These are phyloP conservation scores for Panonychus citri DNA, from an alignment of 1,140 invertebrate species.

Conservation along the genomic window DNA sequence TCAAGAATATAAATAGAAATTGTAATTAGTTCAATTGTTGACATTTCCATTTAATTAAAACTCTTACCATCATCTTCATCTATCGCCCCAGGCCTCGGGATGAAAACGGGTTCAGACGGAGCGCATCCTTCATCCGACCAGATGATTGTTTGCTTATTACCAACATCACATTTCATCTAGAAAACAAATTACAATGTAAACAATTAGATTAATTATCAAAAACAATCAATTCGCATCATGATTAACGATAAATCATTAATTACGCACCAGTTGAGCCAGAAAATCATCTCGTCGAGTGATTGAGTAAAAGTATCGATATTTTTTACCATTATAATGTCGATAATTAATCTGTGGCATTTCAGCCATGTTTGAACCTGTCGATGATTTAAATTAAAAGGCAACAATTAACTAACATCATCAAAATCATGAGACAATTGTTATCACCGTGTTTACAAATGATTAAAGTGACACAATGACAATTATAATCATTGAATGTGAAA, in stretches of 20 bases:
- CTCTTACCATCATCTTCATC: conserved; percentile 21
- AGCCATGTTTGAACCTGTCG: background rate
- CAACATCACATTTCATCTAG: conserved; percentile 17
- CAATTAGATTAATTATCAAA: background rate
- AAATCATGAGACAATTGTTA: too few relatives aligned
- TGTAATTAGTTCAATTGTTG: background rate
- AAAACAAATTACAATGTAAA: background rate
- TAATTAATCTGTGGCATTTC: conserved; percentile 63
- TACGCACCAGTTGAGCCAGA: conserved; percentile 10
- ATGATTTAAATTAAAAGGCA: too few relatives aligned
- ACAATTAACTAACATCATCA: conserved; percentile 1
- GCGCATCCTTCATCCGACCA: conserved; percentile 49
- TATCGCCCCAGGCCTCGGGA: conserved; percentile 16
- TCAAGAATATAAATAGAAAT: background rate
- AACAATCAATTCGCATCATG: background rate
- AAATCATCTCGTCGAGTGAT: conserved; percentile 27
- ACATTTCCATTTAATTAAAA: background rate
- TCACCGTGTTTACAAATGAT: too few relatives aligned
- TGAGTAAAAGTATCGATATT: conserved; percentile 24
- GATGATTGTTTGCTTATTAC: conserved; percentile 31
- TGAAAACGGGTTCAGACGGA: conserved; percentile 34
- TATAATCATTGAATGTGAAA: too few relatives aligned
- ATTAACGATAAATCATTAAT: background rate
- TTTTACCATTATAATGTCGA: conserved; percentile 32
- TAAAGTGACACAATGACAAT: too few relatives aligned